Percentiles rank a stretch among this genome's conserved stretches.
Evolutionary conservation across 2,888 invertebrate genomes (phyloP).

Genomic region (Apamea anceps): DNA sequence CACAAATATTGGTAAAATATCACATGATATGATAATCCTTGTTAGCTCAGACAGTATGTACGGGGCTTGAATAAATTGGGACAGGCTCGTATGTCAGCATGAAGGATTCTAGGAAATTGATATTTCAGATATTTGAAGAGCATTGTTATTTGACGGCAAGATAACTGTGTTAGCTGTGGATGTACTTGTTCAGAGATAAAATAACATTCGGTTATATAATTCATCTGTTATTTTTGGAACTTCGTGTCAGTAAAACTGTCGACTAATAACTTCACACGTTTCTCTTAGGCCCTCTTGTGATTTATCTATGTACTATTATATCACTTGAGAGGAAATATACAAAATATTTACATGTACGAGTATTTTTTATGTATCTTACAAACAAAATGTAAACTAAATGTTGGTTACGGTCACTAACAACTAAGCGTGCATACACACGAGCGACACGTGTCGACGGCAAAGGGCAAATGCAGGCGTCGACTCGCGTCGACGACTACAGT

Average conservation of each 20-base stretch:
- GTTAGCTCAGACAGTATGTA: slow-evolving; percentile 55
- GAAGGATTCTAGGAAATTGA: slow-evolving; percentile 44
- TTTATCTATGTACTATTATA: slow-evolving; percentile 34
- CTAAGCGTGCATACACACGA: not conserved
- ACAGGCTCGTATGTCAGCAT: slow-evolving; percentile 44
- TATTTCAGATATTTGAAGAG: slow-evolving; percentile 47
- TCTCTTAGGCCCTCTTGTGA: slow-evolving; percentile 29
- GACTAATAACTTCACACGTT: slow-evolving; percentile 20
- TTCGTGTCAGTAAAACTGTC: slow-evolving; percentile 5
- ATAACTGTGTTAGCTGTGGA: not conserved
- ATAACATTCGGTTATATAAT: slow-evolving; percentile 10
- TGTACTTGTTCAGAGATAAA: slow-evolving; percentile 6
- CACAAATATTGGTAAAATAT: slow-evolving; percentile 59
- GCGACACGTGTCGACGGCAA: not conserved
- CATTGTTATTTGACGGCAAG: slow-evolving; percentile 42
- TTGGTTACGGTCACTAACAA: slow-evolving; percentile 8
- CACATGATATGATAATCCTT: slow-evolving; percentile 61
- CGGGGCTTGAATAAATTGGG: slow-evolving; percentile 60
- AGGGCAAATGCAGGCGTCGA: not conserved
- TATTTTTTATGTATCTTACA: slow-evolving; percentile 19
- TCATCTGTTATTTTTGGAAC: slow-evolving; percentile 8
- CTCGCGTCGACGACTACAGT: not conserved
- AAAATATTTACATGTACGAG: slow-evolving; percentile 13
- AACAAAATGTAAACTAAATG: slow-evolving; percentile 5
- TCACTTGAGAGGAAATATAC: slow-evolving; percentile 34